phyloP scores from a whole-genome alignment of 2,888 invertebrate genomes.

The Macrophya alboannulata region DNA sequence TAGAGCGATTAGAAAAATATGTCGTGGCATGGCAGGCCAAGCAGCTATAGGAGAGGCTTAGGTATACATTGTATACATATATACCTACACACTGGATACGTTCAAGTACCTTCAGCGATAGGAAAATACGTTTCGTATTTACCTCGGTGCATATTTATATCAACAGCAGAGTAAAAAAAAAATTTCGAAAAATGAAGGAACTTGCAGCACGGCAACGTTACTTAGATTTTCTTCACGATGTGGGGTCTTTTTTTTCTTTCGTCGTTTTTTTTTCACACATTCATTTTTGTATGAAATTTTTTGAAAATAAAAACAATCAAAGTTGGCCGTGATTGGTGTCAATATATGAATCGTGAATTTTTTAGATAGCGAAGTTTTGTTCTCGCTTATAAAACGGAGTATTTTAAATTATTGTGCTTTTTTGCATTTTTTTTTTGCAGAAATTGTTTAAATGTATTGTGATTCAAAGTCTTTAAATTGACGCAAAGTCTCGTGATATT shows the following conservation, averaged over 20 bases:
- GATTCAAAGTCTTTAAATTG: background rate
- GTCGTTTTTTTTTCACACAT: too few relatives aligned
- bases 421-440: background rate
- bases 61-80: background rate
- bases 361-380: too few relatives aligned
- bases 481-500: background rate
- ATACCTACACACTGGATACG: background rate
- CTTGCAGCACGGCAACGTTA: too few relatives aligned
- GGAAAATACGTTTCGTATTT: background rate
- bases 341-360: too few relatives aligned
- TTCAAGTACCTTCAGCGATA: slow-evolving; percentile 5
- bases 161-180: background rate
- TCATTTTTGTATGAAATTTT: too few relatives aligned
- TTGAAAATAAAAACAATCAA: too few relatives aligned
- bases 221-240: too few relatives aligned
- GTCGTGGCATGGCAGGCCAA: background rate
- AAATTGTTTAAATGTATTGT: background rate
- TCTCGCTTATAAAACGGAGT: too few relatives aligned
- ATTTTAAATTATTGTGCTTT: too few relatives aligned
- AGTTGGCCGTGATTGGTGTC: too few relatives aligned
- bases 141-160: background rate
- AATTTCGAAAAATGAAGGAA: too few relatives aligned
- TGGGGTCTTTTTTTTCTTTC: too few relatives aligned
- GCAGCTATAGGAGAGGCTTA: background rate
- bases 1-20: slow-evolving; percentile 26